Evolutionary conservation across 2,113 vertebrate genomes (phyloP), one percentile per base, ranked within the genome.

Genomic region (Rissa tridactyla): DNA sequence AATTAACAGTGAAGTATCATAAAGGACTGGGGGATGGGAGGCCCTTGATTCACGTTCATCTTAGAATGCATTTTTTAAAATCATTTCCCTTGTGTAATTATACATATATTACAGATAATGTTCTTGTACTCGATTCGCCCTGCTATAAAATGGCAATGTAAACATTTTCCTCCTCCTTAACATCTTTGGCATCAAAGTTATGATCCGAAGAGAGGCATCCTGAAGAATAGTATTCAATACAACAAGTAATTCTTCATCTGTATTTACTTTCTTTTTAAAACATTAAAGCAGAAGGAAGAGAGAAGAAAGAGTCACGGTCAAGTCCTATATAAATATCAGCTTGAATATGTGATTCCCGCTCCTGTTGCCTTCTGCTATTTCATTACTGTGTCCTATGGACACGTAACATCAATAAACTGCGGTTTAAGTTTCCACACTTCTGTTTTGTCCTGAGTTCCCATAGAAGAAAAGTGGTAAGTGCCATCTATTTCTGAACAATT

Each of bases 31-130:
- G 60, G 75, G 54, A 96, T 66, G 72, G 83, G 70, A 86, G 88
- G 42, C 78, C 42, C 80, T 93, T 95, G 91, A 97, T 96, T 96
- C 92, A 93, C 44, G 81, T 82, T 97, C 58, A 34, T 65, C 93
- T 96, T 89, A n/a, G 76, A 97, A 97, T 84, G 76, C 54, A 91
- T 95, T 97, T 95, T 75, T 98, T 91, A 97, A 95, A 95, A 97
- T 97, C 61, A 83, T 92, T 97, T 90, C 96, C 90, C 94, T 92
- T 69, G 23, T 87, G 96, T 97, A 98, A 97, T 98, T 97, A 79
- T n/a, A 96, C 88, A 97, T 96, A 81, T 86, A 97, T 96, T 97
- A 95, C 73, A 95, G 96, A 96, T 97, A 97, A 94, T 66, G 34
- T 69, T 95, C 93, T 95, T 80, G 90, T 62, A 64, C 75, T 94